These are phyloP conservation scores for Callionymus lyra DNA, from an alignment of 2,113 vertebrate genomes.

Conservation along the genomic window DNA sequence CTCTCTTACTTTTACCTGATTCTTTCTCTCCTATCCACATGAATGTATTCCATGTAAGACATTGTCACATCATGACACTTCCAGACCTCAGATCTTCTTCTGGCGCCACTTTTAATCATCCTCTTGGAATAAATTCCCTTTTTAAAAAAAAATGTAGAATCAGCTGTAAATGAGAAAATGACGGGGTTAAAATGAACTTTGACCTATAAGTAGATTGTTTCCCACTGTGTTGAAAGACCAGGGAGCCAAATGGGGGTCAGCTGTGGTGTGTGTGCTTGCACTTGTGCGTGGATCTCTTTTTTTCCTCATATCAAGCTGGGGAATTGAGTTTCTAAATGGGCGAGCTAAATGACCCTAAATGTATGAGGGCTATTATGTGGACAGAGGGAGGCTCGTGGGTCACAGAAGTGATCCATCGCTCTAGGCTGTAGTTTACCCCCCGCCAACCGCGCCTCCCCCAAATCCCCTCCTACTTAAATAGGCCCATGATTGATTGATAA, in stretches of 20 bases:
- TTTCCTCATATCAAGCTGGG: constrained; percentile 38
- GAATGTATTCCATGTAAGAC: no score
- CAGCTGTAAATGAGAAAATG: constrained; percentile 26
- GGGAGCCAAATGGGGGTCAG: constrained; percentile 36
- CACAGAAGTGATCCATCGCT: constrained; percentile 69
- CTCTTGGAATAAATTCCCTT: not conserved
- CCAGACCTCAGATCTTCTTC: no score
- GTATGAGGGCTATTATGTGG: constrained; percentile 76
- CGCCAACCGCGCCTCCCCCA: constrained; percentile 37
- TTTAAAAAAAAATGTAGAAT: not conserved
- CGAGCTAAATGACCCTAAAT: constrained; percentile 72
- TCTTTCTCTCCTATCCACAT: no score
- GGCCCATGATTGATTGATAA: constrained; percentile 88
- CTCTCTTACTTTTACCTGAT: no score
- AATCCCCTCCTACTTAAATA: constrained; percentile 54
- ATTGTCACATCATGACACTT: no score
- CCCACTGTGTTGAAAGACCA: constrained; percentile 33
- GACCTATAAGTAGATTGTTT: constrained; percentile 44
- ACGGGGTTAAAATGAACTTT: constrained; percentile 34
- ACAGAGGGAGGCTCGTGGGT: constrained; percentile 76
- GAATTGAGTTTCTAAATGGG: constrained; percentile 59
- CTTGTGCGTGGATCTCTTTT: constrained; percentile 10
- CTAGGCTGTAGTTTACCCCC: constrained; percentile 57
- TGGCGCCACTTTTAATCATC: no score
- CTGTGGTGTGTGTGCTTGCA: constrained; percentile 15